phyloP scores from a whole-genome alignment of 1,140 invertebrate species.

The Panulirus ornatus region DNA sequence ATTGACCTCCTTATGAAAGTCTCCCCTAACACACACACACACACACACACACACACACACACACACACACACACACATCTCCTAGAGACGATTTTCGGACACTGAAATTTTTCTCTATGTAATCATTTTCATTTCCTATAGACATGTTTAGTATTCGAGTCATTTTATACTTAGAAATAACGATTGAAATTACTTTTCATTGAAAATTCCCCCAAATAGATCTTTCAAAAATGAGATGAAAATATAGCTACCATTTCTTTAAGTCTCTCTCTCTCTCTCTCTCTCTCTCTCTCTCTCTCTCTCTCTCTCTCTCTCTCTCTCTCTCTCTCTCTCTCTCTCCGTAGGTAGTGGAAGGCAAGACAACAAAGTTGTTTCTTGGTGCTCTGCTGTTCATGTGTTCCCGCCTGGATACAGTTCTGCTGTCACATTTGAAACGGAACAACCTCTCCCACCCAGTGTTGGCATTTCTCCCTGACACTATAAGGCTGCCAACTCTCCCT shows the following conservation, averaged over 20 bases:
- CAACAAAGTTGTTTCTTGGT: background rate
- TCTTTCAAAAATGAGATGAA: background rate
- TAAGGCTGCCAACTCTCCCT: background rate
- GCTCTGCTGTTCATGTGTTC: background rate
- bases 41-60: background rate
- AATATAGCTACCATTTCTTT: too few species aligned
- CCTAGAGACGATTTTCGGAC: background rate
- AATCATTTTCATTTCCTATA: background rate
- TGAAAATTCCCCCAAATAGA: background rate
- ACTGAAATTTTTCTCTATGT: background rate
- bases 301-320: background rate
- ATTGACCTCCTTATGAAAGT: background rate
- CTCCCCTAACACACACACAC: too few species aligned
- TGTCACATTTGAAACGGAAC: background rate
- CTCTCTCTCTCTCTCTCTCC: background rate
- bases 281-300: background rate
- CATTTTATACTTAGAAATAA: background rate
- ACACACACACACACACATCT: background rate
- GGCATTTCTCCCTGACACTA: background rate
- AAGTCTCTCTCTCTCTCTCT: background rate
- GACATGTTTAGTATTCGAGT: background rate
- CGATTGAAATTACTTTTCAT: background rate
- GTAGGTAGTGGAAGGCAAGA: too few species aligned
- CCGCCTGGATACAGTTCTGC: background rate
- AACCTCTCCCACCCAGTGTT: background rate